phyloP scores from a whole-genome alignment of 2,113 vertebrate genomes.

The Nothocercus nigrocapillus region DNA sequence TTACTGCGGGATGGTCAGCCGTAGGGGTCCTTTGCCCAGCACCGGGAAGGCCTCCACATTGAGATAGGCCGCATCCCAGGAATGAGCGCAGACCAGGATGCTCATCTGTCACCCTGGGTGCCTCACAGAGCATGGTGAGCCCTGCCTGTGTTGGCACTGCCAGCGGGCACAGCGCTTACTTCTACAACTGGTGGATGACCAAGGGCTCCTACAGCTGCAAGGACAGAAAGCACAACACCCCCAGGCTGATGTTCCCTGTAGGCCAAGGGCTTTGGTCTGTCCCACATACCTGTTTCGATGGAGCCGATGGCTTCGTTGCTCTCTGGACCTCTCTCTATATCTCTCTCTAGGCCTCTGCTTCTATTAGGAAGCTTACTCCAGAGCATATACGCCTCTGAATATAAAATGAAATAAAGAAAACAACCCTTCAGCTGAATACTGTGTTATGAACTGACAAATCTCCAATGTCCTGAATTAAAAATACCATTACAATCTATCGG shows the following conservation, averaged over 20 bases:
- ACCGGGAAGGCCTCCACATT: neutral
- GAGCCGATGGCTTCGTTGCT: neutral
- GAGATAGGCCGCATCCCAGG: rapidly evolving
- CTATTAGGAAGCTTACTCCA: neutral
- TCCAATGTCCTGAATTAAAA: neutral
- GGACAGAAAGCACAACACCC: neutral
- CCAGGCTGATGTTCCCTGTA: neutral
- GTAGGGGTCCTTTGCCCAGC: neutral
- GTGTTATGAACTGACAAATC: neutral
- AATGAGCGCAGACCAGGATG: rapidly evolving
- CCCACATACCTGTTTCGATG: rapidly evolving
- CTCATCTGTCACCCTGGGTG: neutral
- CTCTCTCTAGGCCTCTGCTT: neutral
- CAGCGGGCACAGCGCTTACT: rapidly evolving
- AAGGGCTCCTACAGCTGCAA: neutral
- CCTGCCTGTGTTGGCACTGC: neutral
- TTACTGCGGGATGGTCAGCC: neutral
- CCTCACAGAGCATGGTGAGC: neutral
- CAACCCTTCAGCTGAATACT: too few relatives aligned
- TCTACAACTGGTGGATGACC: neutral
- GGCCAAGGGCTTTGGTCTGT: neutral
- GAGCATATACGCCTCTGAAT: neutral
- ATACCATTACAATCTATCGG: neutral
- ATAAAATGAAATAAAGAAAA: neutral
- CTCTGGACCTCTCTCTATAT: neutral